Conservation (phyloP, 2,797 vertebrate genomes). For the Philypnodon macrostomus region DNA sequence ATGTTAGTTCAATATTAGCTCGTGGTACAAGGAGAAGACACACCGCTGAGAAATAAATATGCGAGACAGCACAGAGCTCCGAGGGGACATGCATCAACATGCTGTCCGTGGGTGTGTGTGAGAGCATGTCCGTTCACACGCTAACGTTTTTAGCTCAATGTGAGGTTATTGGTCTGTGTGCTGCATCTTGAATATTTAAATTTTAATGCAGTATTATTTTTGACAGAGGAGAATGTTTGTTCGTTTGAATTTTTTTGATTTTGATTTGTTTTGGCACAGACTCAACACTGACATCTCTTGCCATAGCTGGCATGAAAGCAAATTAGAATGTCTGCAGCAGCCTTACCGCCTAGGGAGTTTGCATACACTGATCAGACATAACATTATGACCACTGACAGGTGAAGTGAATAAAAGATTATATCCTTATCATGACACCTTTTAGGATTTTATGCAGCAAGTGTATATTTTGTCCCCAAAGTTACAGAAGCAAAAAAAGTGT, state of each 20-base stretch:
- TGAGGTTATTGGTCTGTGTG: constrained; percentile 3
- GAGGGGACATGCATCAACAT: constrained; percentile 53
- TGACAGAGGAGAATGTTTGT: not conserved
- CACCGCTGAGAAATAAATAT: constrained; percentile 61
- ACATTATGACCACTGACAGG: too few species aligned
- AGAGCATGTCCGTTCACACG: constrained; percentile 40
- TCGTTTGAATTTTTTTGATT: not conserved
- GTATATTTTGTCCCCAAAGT: too few species aligned
- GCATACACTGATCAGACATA: too few species aligned
- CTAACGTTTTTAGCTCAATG: constrained; percentile 9
- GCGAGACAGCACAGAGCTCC: constrained; percentile 44
- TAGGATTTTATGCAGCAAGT: not conserved
- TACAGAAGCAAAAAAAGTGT: too few species aligned
- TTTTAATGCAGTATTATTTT: not conserved
- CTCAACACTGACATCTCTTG: not conserved
- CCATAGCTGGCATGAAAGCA: constrained; percentile 5
- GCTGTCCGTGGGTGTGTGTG: constrained; percentile 52
- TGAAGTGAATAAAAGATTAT: too few species aligned
- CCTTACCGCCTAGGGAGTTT: not conserved
- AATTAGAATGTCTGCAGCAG: not conserved
- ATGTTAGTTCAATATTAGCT: constrained; percentile 43
- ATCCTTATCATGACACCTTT: too few species aligned
- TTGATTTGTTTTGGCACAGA: not conserved
- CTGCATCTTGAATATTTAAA: not conserved
- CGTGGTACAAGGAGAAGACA: constrained; percentile 18